Evolutionary conservation across 1,140 invertebrate genomes (phyloP), one percentile per base, ranked within the genome.

Genomic region (Cydia fagiglandana): DNA sequence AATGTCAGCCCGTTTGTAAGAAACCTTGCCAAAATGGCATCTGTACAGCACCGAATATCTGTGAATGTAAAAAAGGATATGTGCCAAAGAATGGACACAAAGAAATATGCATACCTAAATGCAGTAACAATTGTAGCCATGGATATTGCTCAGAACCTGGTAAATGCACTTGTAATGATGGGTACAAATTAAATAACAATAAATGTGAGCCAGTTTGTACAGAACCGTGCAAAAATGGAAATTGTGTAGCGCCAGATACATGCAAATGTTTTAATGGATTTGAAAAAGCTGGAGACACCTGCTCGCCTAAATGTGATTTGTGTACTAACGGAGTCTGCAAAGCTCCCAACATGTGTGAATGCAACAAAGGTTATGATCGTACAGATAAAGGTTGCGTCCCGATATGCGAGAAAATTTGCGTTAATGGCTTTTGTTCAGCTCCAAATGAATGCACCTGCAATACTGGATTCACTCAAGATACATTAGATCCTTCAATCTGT

Each of bases 321-420:
- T 96, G 95, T 80, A 53, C 75, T 4, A 88, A 94, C 78, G 94
- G 94, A 2, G 87, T 79, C 13, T 96, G 95, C 76, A 85, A 88
- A 6, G 89, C 84, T 0, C 94, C 94, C 4, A 85, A 94, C 75
- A 82, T 79, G 12, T 95, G 94, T 64, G 76, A 17, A 2, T 94
- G 93, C 75, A 0, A 77, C 9, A 2, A 50, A 10, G 89, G 86
- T 9, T 89, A 83, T 78, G 74, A 24, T 3, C 81, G 84, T n/a
- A 68, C 28, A 34, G 75, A 73, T 6, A 73, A 66, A 24, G 38
- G 82, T 9, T 94, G 94, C 75, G 82, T 78, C 45, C 91, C 94
- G 1, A 81, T 83, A 73, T 94, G 94, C 77, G 82, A 88, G 76
- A 34, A 86, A 56, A 76, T 80, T 41, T 94, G 94, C 78, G 76